Conservation (phyloP, 2,113 vertebrate genomes). For the Notothenia rossii region DNA sequence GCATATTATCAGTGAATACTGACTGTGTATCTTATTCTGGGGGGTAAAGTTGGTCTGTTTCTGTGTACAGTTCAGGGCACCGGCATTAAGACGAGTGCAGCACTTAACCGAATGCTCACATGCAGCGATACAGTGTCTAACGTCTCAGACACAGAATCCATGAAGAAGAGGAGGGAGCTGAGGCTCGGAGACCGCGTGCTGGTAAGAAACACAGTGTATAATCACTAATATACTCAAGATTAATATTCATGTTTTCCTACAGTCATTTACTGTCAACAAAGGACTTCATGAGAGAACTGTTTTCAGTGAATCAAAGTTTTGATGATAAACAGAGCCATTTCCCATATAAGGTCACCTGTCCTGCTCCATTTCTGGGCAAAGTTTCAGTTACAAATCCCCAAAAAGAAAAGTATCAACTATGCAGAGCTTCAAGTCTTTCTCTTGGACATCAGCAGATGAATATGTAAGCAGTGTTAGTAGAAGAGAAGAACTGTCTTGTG, state of each 20-base stretch:
- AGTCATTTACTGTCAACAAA: neutral
- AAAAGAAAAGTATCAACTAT: too few relatives aligned
- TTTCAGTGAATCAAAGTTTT: too few relatives aligned
- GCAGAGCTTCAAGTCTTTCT: too few relatives aligned
- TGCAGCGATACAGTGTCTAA: conserved; percentile 94
- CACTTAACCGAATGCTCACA: conserved; percentile 85
- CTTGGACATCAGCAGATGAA: too few relatives aligned
- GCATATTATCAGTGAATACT: neutral
- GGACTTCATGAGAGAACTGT: too few relatives aligned
- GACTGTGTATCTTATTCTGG: neutral
- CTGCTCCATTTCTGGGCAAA: too few relatives aligned
- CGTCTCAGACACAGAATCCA: conserved; percentile 92
- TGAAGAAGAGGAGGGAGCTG: conserved; percentile 95
- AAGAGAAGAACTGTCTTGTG: too few relatives aligned
- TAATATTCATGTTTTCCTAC: neutral
- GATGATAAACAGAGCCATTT: too few relatives aligned
- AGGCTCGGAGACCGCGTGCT: conserved; percentile 94
- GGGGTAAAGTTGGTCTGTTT: too few relatives aligned
- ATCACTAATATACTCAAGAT: neutral
- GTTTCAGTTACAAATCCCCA: too few relatives aligned
- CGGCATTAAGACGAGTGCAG: conserved; percentile 48
- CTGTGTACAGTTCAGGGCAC: conserved; percentile 34
- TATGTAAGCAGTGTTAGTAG: too few relatives aligned
- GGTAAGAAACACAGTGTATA: conserved; percentile 78
- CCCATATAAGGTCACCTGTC: too few relatives aligned